Evolutionary conservation across 37 sponge, comb jelly and placozoan genomes (phyloP).

Genomic region (Hormiphora californensis): DNA sequence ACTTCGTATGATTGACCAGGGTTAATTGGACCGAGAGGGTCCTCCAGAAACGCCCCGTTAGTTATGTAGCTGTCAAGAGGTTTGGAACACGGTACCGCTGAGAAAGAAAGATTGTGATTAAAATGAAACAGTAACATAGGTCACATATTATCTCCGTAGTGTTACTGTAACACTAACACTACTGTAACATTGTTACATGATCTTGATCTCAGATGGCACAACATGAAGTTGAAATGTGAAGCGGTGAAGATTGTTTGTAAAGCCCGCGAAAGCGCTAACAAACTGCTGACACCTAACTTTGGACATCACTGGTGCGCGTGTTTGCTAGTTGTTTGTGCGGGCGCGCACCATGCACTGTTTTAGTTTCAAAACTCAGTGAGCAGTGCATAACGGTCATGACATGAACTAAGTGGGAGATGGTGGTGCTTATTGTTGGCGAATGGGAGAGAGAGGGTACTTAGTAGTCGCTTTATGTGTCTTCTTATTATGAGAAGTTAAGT

Average conservation of each 20-base stretch:
- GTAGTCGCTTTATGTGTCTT: too few relatives aligned
- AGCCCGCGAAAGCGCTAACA: not conserved
- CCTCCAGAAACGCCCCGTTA: not conserved
- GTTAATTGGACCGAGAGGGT: not conserved
- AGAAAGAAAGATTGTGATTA: not conserved
- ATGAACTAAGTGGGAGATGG: too few relatives aligned
- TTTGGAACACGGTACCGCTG: not conserved
- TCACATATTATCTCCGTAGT: not conserved
- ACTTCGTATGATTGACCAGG: not conserved
- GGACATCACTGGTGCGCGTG: not conserved
- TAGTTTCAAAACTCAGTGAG: too few relatives aligned
- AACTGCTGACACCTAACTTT: not conserved
- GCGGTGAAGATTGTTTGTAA: not conserved
- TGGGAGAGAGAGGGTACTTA: too few relatives aligned
- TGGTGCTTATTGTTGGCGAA: too few relatives aligned
- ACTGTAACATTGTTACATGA: not conserved
- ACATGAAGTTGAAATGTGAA: not conserved
- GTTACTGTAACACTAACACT: too few relatives aligned
- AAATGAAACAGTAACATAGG: not conserved
- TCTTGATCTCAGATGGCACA: not conserved
- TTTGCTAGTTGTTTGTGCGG: slow-evolving; percentile 20
- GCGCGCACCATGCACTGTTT: too few relatives aligned
- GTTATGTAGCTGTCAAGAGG: slow-evolving; percentile 17
- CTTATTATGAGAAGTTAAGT: too few relatives aligned
- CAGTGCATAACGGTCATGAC: too few relatives aligned